Percentiles rank a stretch among this genome's conserved stretches.
Evolutionary conservation across 2,888 invertebrate species (phyloP).

Genomic region (Petrophora chlorosata): DNA sequence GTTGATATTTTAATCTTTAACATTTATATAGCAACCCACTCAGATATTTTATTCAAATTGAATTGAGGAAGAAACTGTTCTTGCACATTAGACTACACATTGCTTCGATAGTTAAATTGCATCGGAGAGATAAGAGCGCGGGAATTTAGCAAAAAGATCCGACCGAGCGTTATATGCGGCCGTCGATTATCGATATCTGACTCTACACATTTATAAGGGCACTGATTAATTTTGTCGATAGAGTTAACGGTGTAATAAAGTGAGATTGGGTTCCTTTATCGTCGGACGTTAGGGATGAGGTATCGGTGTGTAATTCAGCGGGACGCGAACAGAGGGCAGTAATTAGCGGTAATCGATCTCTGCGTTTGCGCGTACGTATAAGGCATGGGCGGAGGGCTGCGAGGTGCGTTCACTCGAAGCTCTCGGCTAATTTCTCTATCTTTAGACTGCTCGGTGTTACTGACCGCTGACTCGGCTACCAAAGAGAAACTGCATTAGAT

Average conservation of each 20-base stretch:
- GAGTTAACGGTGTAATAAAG: slow-evolving; percentile 16
- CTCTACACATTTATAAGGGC: slow-evolving; percentile 13
- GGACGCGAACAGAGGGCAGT: slow-evolving; percentile 61
- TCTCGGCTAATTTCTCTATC: slow-evolving; percentile 81
- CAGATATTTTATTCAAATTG: slow-evolving; percentile 8
- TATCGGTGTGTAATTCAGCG: slow-evolving; percentile 36
- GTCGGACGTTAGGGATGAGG: slow-evolving; percentile 43
- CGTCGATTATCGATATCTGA: slow-evolving; percentile 13
- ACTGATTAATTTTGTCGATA: slow-evolving; percentile 17
- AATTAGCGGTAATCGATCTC: slow-evolving; percentile 82
- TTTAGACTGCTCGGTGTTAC: slow-evolving; percentile 71
- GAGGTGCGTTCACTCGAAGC: slow-evolving; percentile 71
- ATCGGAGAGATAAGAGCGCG: not conserved
- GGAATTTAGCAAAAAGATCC: slow-evolving; percentile 7
- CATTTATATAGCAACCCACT: slow-evolving; percentile 8
- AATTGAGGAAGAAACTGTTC: slow-evolving; percentile 16
- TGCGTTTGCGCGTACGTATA: slow-evolving; percentile 71
- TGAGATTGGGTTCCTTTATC: slow-evolving; percentile 39
- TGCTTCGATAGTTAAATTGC: slow-evolving; percentile 2
- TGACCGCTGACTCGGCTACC: slow-evolving; percentile 70
- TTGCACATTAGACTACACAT: slow-evolving; percentile 3
- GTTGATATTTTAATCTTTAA: slow-evolving; percentile 21
- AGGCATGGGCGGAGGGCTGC: slow-evolving; percentile 62
- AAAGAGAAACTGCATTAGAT: slow-evolving; percentile 80
- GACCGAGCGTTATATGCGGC: not conserved